Conservation (phyloP, 1,140 invertebrate species). For the Heliconius nattereri region DNA sequence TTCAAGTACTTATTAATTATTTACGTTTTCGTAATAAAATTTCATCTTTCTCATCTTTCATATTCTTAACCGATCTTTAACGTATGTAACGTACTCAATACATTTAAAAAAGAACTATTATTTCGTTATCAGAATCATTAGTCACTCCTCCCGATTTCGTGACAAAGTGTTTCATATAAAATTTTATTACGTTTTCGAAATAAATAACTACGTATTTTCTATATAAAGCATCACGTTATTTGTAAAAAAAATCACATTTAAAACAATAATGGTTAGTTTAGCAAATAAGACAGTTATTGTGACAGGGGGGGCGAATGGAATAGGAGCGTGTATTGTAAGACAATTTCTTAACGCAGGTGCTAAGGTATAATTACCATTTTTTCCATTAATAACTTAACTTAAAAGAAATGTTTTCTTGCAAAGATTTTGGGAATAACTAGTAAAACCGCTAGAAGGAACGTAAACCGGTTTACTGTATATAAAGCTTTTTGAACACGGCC, state of each 20-base stretch:
- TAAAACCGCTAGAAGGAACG: no score
- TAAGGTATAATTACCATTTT: constrained; percentile 38
- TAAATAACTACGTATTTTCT: neutral
- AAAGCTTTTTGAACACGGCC: no score
- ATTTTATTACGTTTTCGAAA: neutral
- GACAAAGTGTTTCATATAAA: neutral
- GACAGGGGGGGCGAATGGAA: constrained; percentile 55
- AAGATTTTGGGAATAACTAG: no score
- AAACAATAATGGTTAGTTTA: constrained; percentile 38
- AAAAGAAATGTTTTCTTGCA: no score
- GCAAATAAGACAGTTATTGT: constrained; percentile 48
- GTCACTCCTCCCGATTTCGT: neutral
- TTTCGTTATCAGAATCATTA: neutral
- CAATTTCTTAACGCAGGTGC: constrained; percentile 51
- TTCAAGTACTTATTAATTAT: no score
- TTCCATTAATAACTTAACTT: no score
- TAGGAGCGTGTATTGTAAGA: constrained; percentile 48
- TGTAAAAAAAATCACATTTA: neutral
- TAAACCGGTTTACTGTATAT: no score
- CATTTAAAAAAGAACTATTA: no score
- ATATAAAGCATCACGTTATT: neutral
- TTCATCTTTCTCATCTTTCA: no score
- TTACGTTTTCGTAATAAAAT: no score
- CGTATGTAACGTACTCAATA: no score
- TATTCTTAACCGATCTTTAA: no score